phyloP scores from a whole-genome alignment of 2,888 invertebrate genomes.

The Thysanoteuthis rhombus region DNA sequence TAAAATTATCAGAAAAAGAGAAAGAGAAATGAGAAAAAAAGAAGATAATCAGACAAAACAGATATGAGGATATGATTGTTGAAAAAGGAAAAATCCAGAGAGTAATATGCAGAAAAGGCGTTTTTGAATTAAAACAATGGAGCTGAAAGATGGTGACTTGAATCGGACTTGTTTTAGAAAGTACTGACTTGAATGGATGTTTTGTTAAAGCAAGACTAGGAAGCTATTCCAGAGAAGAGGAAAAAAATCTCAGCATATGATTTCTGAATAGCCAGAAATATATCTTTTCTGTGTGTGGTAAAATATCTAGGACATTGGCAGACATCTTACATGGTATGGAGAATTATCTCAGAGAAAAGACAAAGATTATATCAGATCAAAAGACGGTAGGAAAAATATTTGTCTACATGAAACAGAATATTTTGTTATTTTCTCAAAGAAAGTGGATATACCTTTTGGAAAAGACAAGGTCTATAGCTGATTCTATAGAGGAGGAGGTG shows the following conservation, averaged over 20 bases:
- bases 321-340: background rate
- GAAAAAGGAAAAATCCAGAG: background rate
- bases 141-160: background rate
- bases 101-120: background rate
- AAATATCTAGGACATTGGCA: background rate
- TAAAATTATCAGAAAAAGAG: too few relatives aligned
- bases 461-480: background rate
- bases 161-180: background rate
- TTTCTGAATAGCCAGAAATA: background rate
- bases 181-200: background rate
- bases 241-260: background rate
- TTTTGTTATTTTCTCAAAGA: background rate
- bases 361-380: background rate
- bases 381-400: background rate
- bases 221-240: background rate
- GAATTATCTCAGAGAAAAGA: background rate
- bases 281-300: background rate
- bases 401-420: background rate
- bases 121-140: background rate
- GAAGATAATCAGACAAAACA: too few relatives aligned
- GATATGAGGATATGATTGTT: background rate
- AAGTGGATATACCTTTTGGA: background rate
- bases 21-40: too few relatives aligned
- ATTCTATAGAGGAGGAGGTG: background rate
- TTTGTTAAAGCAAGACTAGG: background rate